Evolutionary conservation across 1,140 invertebrate species (phyloP).

Genomic region (Drosophila hydei): DNA sequence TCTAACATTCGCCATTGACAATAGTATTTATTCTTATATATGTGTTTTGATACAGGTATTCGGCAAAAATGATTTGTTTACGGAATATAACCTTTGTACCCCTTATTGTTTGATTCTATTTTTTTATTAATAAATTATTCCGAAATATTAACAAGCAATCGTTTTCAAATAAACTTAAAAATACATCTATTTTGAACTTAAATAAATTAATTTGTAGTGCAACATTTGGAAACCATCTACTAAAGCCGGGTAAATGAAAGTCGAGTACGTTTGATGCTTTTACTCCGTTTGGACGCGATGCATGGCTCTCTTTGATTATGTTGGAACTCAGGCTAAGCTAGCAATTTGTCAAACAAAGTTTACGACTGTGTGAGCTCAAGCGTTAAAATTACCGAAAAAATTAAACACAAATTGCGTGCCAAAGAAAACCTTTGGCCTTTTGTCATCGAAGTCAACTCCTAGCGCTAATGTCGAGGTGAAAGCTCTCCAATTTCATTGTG

Average conservation of each 20-base stretch:
- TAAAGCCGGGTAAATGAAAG: not conserved
- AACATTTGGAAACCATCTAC: not conserved
- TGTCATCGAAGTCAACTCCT: conserved; percentile 6
- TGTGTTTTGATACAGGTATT: too few relatives aligned
- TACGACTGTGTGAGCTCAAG: conserved; percentile 51
- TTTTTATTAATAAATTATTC: too few relatives aligned
- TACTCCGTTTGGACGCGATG: conserved; percentile 8
- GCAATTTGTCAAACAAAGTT: conserved; percentile 75
- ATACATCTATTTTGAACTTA: too few relatives aligned
- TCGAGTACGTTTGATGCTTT: not conserved
- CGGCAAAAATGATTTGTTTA: too few relatives aligned
- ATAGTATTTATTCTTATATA: too few relatives aligned
- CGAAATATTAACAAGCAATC: too few relatives aligned
- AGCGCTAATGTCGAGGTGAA: conserved; percentile 1
- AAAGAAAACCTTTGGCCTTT: conserved; percentile 41
- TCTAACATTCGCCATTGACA: too few relatives aligned
- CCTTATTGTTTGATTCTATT: too few relatives aligned
- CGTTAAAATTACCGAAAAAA: conserved; percentile 58
- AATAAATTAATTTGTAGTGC: too few relatives aligned
- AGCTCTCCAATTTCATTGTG: conserved; percentile 13
- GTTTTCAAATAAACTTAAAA: too few relatives aligned
- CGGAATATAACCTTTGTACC: too few relatives aligned
- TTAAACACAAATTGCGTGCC: conserved; percentile 61
- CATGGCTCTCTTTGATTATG: conserved; percentile 19
- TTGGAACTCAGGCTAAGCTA: conserved; percentile 42